These are phyloP conservation scores for Cyclopterus lumpus DNA, from an alignment of 2,797 vertebrate genomes.

Conservation along the genomic window DNA sequence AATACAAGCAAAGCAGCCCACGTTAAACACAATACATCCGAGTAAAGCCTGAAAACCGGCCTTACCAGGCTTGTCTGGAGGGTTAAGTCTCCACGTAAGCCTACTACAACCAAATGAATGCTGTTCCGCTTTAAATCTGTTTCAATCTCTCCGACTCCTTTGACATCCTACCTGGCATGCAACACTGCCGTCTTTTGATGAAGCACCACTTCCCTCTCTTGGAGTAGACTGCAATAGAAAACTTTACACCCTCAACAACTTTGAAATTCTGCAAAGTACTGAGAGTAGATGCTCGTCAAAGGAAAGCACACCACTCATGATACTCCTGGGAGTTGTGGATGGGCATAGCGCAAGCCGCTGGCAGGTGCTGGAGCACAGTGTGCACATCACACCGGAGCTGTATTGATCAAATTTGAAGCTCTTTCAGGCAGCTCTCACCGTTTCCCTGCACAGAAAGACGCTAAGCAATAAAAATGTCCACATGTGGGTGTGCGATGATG, in stretches of 20 bases:
- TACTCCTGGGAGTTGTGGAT: constrained; percentile 41
- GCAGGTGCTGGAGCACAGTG: constrained; percentile 27
- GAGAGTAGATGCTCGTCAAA: constrained; percentile 42
- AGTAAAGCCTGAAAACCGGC: neutral
- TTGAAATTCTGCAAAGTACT: constrained; percentile 43
- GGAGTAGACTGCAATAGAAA: constrained; percentile 42
- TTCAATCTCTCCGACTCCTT: constrained; percentile 9
- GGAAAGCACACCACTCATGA: constrained; percentile 27
- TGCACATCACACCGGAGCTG: constrained; percentile 33
- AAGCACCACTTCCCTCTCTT: constrained; percentile 30
- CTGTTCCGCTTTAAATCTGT: constrained; percentile 20
- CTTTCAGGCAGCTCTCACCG: constrained; percentile 43
- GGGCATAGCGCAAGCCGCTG: constrained; percentile 25
- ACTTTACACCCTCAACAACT: constrained; percentile 49
- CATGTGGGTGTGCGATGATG: constrained; percentile 36
- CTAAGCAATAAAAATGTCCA: constrained; percentile 51
- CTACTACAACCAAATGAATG: neutral
- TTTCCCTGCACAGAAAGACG: constrained; percentile 31
- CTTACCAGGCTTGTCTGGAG: neutral
- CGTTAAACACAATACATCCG: neutral
- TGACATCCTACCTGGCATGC: constrained; percentile 21
- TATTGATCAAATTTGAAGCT: constrained; percentile 50
- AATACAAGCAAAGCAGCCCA: neutral
- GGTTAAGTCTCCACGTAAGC: neutral
- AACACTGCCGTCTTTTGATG: constrained; percentile 38